Conservation (phyloP, 2,888 invertebrate genomes). For the Lepidochrysops patricia region DNA sequence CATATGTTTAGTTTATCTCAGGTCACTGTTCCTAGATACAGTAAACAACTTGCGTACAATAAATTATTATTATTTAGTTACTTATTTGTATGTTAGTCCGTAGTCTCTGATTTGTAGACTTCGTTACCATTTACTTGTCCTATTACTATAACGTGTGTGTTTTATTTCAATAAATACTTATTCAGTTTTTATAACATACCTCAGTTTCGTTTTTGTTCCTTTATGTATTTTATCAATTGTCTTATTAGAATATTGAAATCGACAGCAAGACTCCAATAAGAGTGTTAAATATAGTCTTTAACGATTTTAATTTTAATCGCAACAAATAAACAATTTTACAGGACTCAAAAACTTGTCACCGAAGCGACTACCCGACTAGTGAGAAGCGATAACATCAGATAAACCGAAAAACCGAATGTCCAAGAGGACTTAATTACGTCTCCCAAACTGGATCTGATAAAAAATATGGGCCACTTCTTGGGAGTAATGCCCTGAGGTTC, state of each 20-base stretch:
- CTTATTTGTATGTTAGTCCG: not conserved
- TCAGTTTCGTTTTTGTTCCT: no score
- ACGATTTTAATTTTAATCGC: no score
- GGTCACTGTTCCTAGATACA: not conserved
- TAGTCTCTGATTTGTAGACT: not conserved
- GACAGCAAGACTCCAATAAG: no score
- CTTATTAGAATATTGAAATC: no score
- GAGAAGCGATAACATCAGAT: slow-evolving; percentile 7
- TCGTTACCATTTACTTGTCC: not conserved
- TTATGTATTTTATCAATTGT: no score
- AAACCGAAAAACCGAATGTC: slow-evolving; percentile 8
- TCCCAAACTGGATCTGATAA: slow-evolving; percentile 15
- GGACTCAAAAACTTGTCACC: not conserved
- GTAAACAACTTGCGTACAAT: not conserved
- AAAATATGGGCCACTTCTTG: slow-evolving; percentile 21
- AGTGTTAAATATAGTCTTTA: no score
- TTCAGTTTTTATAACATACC: no score
- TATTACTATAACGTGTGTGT: not conserved
- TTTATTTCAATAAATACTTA: not conserved
- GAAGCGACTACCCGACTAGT: not conserved
- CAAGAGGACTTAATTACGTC: slow-evolving; percentile 10
- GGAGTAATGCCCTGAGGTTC: slow-evolving; percentile 22
- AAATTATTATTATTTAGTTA: not conserved
- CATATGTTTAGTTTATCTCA: not conserved
- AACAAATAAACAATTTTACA: no score